These are phyloP conservation scores for Drosophila koepferae DNA, from an alignment of 2,888 invertebrate genomes.

Conservation along the genomic window DNA sequence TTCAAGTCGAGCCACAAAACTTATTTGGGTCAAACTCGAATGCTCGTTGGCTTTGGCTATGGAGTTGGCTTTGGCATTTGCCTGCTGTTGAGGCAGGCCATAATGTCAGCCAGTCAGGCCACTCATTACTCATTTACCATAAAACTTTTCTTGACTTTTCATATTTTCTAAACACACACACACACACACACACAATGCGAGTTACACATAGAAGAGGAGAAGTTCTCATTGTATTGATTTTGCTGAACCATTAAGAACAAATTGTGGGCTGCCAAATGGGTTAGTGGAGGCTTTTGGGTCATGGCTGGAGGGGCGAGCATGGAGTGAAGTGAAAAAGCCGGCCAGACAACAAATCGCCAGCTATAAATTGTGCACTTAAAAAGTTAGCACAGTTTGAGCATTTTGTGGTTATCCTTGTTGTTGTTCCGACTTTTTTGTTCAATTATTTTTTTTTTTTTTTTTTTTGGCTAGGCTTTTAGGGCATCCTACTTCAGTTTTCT, in stretches of 20 bases:
- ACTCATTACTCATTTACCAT: constrained; percentile 79
- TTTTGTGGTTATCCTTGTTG: constrained; percentile 33
- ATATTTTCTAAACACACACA: constrained; percentile 66
- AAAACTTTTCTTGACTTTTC: constrained; percentile 77
- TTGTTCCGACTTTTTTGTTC: constrained; percentile 36
- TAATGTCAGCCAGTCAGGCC: constrained; percentile 65
- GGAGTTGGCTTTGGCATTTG: constrained; percentile 23
- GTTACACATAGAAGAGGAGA: constrained; percentile 2
- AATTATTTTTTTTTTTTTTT: constrained; percentile 34
- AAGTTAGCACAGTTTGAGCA: constrained; percentile 69
- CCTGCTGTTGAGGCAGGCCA: constrained; percentile 33
- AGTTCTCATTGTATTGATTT: constrained; percentile 66
- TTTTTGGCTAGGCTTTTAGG: constrained; percentile 31
- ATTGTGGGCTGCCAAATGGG: constrained; percentile 43
- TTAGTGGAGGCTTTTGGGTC: constrained; percentile 5
- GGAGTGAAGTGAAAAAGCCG: constrained; percentile 21
- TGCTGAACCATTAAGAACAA: constrained; percentile 68
- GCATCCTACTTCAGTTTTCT: neutral
- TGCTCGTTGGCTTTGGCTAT: constrained; percentile 16
- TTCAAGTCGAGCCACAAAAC: constrained; percentile 1
- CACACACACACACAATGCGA: constrained; percentile 25
- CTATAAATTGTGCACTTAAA: constrained; percentile 79
- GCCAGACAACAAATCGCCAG: constrained; percentile 76
- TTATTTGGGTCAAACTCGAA: constrained; percentile 29
- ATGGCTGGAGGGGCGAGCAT: neutral